Base-by-base conservation (phyloP, 2,113 vertebrate species). In the Erythrolamprus reginae region DNA sequence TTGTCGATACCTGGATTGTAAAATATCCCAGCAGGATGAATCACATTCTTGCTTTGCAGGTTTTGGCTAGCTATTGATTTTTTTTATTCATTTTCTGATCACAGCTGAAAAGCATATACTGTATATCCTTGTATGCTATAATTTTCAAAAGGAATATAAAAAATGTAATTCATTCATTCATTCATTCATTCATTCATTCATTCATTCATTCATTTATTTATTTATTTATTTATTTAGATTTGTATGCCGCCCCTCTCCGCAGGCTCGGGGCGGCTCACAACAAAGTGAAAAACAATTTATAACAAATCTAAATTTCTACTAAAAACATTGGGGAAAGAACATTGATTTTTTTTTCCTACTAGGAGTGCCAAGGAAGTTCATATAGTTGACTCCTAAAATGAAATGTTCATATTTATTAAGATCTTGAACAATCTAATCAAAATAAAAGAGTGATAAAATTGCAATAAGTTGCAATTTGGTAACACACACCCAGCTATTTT, bases 71-170 rank as follows among this genome's bases (percentile, higher is more conserved):
- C 58, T 61, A 61, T 28, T 61, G 58, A 61, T 61, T 61, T 61
- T 61, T 26, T 61, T 28, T 94, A 95, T 94, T 96, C 94, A 93
- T 91, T 95, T 95, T 96, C 95, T 95, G 93, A 95, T 94, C 93
- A 92, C 87, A 88, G 94, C 92, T 90, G 91, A 92, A 89, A 93
- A 92, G 93, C 93, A 93, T 88, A 89, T 93, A n/a, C n/a, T n/a
- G n/a, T n/a, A 94, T 95, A 95, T 89, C 33, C 93, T 94, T 90
- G 86, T 93, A 90, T 94, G 90, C 90, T 94, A 93, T 94, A 95
- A 94, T 94, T 86, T 45, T 83, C 92, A 55, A 86, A 92, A 77
- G 85, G 93, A 48, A 56, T 2, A 70, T 38, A 12, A 26, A 51
- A 93, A 86, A 65, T 91, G 84, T 90, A 92, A 94, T 90, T n/a